Evolutionary conservation across 2,113 vertebrate genomes (phyloP).

Genomic region (Mustelus asterias): DNA sequence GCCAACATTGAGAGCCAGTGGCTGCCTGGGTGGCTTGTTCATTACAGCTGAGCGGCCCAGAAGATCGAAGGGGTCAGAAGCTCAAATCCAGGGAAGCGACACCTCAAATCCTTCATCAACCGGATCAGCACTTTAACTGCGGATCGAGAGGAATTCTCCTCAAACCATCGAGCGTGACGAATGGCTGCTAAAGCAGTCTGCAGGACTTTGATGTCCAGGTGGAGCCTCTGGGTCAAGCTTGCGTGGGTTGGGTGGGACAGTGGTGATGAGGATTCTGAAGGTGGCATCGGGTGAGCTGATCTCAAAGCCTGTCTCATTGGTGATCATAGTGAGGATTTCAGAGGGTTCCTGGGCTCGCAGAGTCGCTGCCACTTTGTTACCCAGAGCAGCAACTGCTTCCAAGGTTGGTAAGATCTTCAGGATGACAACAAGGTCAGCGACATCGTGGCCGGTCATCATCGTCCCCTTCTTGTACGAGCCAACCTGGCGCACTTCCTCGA

Average conservation of each 20-base stretch:
- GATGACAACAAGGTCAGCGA: conserved; percentile 92
- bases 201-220: conserved; percentile 97
- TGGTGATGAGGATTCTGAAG: too few species aligned
- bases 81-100: too few species aligned
- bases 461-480: conserved; percentile 98
- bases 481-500: conserved; percentile 94
- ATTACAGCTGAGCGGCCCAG: conserved; percentile 95
- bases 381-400: conserved; percentile 90
- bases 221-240: too few species aligned
- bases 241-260: too few species aligned
- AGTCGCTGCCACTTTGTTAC: conserved; percentile 92
- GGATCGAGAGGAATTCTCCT: conserved; percentile 95
- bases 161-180: conserved; percentile 93
- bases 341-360: conserved; percentile 80
- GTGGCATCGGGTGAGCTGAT: too few species aligned
- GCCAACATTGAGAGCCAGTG: conserved; percentile 84
- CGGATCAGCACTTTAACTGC: too few species aligned
- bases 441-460: conserved; percentile 92
- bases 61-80: too few species aligned
- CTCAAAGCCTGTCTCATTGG: too few species aligned
- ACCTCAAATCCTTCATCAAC: too few species aligned
- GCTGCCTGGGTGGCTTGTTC: conserved; percentile 95
- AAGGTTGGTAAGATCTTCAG: conserved; percentile 92
- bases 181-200: conserved; percentile 94
- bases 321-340: too few species aligned